Percentiles rank a stretch among this genome's conserved stretches.
Evolutionary conservation across 2,113 vertebrate species (phyloP).

Genomic region (Agapornis roseicollis): DNA sequence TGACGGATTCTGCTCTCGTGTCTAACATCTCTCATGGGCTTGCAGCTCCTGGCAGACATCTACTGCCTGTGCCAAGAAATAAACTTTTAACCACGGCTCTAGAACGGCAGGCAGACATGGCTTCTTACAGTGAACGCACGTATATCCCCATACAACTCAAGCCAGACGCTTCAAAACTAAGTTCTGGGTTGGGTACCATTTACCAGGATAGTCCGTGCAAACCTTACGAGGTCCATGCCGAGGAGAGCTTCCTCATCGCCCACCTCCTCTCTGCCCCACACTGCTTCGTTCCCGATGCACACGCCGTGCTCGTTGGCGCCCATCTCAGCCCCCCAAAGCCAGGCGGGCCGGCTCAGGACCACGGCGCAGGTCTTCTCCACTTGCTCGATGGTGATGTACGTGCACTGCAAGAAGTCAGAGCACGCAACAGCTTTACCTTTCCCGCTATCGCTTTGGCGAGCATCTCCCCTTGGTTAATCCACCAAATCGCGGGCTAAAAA

Average conservation of each 20-base stretch:
- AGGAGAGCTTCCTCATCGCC: conserved; percentile 84
- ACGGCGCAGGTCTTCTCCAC: conserved; percentile 82
- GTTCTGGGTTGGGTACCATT: background rate
- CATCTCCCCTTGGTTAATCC: rapidly evolving
- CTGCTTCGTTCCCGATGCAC: conserved; percentile 95
- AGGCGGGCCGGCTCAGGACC: conserved; percentile 91
- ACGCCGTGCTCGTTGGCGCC: conserved; percentile 94
- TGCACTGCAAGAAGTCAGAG: conserved; percentile 80
- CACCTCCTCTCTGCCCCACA: conserved; percentile 89
- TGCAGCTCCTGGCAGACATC: background rate
- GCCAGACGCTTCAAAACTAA: rapidly evolving
- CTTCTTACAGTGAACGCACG: background rate
- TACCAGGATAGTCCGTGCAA: background rate
- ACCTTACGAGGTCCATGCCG: conserved; percentile 98
- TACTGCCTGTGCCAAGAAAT: background rate
- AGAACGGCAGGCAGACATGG: rapidly evolving
- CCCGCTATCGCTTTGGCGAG: rapidly evolving
- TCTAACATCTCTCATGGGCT: background rate
- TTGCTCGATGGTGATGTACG: conserved; percentile 89
- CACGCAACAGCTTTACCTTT: background rate
- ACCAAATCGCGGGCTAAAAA: rapidly evolving
- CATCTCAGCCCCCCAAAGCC: conserved; percentile 99
- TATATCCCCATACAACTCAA: no score
- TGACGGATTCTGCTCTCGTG: background rate
- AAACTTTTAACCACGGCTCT: background rate